Evolutionary conservation across 2,797 vertebrate species (phyloP).

Genomic region (Anolis apletophallus): DNA sequence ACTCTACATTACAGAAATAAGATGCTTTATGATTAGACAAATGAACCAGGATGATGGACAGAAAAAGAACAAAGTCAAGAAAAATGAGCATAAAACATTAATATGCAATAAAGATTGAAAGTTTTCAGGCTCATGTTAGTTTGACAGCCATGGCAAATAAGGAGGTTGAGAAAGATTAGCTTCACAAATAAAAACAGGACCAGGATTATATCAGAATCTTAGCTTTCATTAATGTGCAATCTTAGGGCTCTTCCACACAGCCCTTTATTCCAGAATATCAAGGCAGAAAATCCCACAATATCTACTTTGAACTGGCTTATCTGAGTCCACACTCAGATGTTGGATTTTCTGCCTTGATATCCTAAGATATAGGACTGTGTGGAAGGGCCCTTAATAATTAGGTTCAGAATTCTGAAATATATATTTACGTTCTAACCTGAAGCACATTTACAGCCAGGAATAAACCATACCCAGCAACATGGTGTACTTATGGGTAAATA

Average conservation of each 20-base stretch:
- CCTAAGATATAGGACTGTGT: too few relatives aligned
- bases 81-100: neutral
- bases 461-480: neutral
- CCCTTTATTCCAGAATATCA: too few relatives aligned
- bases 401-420: neutral
- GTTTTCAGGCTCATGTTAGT: neutral
- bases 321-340: too few relatives aligned
- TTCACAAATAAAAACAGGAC: neutral
- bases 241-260: too few relatives aligned
- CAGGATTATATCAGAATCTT: neutral
- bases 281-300: too few relatives aligned
- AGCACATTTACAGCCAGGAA: neutral
- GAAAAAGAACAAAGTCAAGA: conserved; percentile 15
- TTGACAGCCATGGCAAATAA: neutral
- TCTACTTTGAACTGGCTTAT: too few relatives aligned
- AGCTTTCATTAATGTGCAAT: neutral
- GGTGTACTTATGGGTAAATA: neutral
- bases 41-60: neutral
- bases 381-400: neutral
- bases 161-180: neutral
- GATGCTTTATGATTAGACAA: conserved; percentile 52
- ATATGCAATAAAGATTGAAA: accelerated
- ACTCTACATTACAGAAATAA: conserved; percentile 56
- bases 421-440: neutral
- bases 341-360: too few relatives aligned